A percentile compares a stretch with the other conserved stretches of the same genome.
These are phyloP conservation scores for Nomada ruficornis DNA, from an alignment of 2,888 invertebrate species.

Conservation along the genomic window DNA sequence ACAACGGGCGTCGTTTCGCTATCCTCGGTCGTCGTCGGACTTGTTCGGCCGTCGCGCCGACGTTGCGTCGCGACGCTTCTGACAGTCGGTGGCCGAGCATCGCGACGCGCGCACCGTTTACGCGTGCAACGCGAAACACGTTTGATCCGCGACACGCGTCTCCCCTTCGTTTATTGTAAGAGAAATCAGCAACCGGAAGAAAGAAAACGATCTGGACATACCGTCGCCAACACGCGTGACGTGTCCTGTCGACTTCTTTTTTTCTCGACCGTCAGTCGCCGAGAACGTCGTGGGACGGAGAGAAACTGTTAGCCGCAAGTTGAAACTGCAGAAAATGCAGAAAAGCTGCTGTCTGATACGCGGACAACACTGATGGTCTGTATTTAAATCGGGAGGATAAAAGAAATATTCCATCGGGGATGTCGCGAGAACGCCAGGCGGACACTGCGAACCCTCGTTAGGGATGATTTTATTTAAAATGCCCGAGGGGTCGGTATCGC, in stretches of 20 bases:
- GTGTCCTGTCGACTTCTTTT: no score
- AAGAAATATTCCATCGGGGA: not conserved
- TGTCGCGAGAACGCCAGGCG: not conserved
- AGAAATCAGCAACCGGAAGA: not conserved
- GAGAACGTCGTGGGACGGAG: conserved; percentile 32
- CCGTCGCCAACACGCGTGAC: not conserved
- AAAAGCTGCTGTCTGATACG: conserved; percentile 48
- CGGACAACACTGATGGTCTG: conserved; percentile 73
- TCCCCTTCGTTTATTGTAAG: not conserved
- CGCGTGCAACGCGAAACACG: conserved; percentile 24
- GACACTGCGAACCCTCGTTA: no score
- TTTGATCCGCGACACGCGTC: conserved; percentile 10
- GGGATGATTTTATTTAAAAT: not conserved
- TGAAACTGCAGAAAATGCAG: conserved; percentile 51
- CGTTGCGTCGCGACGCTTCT: conserved; percentile 65
- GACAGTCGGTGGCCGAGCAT: conserved; percentile 79
- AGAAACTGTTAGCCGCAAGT: conserved; percentile 20
- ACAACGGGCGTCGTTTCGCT: conserved; percentile 57
- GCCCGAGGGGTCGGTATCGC: not conserved
- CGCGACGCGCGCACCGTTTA: conserved; percentile 74
- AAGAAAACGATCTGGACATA: not conserved
- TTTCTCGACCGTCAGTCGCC: not conserved
- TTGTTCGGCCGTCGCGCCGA: conserved; percentile 72
- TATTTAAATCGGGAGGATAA: conserved; percentile 38
- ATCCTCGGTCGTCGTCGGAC: conserved; percentile 72